phyloP scores from a whole-genome alignment of 2,113 vertebrate genomes.

The Gyps fulvus region DNA sequence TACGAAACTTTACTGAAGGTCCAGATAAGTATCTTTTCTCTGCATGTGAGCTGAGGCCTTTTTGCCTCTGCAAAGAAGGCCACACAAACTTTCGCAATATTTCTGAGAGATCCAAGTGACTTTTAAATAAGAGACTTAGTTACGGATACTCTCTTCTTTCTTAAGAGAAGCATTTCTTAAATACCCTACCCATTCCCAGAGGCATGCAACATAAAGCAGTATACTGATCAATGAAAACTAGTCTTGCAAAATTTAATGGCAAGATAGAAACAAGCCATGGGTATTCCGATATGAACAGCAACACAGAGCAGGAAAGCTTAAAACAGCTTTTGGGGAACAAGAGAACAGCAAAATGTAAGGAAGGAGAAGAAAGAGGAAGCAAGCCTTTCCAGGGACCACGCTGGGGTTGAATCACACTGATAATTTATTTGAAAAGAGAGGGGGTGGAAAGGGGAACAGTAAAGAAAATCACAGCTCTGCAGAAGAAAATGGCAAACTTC shows the following conservation, averaged over 20 bases:
- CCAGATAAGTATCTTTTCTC: background rate
- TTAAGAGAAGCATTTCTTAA: background rate
- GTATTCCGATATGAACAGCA: background rate
- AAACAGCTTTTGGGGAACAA: background rate
- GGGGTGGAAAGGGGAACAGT: background rate
- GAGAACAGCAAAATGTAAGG: background rate
- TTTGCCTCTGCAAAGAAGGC: background rate
- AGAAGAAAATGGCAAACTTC: background rate
- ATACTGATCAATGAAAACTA: background rate
- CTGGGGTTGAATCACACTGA: background rate
- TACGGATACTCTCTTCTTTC: background rate
- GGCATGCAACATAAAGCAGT: background rate
- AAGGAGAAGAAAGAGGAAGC: background rate
- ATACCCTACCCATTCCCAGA: background rate
- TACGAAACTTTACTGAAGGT: background rate
- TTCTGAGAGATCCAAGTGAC: background rate
- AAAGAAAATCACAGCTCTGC: background rate
- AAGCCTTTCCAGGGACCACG: background rate
- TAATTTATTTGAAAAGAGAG: slow-evolving; percentile 23
- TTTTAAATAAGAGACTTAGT: background rate
- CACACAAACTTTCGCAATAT: background rate
- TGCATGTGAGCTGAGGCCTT: background rate
- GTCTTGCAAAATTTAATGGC: background rate
- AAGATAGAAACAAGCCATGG: background rate
- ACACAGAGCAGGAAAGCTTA: background rate